Evolutionary conservation across 1,140 invertebrate species (phyloP).

Genomic region (Drosophila lowei): DNA sequence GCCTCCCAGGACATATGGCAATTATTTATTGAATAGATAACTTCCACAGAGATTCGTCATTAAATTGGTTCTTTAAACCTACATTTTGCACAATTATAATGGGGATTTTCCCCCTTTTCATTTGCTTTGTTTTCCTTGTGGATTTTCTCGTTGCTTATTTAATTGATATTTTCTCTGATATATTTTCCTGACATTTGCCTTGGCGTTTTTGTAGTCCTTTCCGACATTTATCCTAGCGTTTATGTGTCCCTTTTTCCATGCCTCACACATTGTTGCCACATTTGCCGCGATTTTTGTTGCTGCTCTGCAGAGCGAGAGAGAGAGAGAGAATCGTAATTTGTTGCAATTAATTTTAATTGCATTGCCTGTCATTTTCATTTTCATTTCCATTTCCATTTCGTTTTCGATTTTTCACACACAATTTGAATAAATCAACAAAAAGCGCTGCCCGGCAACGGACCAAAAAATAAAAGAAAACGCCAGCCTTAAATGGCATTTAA

Average conservation of each 20-base stretch:
- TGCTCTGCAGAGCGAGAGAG: constrained; percentile 6
- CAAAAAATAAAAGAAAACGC: constrained; percentile 14
- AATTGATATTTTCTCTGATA: neutral
- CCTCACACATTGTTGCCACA: constrained; percentile 31
- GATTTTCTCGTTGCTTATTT: constrained; percentile 1
- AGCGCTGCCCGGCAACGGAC: constrained; percentile 37
- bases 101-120: constrained; percentile 4
- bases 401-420: constrained; percentile 80
- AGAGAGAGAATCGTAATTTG: constrained; percentile 65
- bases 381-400: constrained; percentile 56
- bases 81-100: neutral
- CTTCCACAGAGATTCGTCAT: neutral
- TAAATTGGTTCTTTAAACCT: neutral
- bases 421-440: constrained; percentile 80
- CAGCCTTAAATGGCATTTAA: constrained; percentile 70
- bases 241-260: constrained; percentile 8
- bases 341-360: constrained; percentile 81
- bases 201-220: neutral
- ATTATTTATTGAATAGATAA: constrained; percentile 22
- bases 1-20: constrained; percentile 16
- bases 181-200: neutral
- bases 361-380: constrained; percentile 55
- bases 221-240: constrained; percentile 31
- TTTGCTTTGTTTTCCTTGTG: neutral
- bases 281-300: constrained; percentile 15